phyloP scores from a whole-genome alignment of 2,797 vertebrate genomes.

The Oreochromis mossambicus region DNA sequence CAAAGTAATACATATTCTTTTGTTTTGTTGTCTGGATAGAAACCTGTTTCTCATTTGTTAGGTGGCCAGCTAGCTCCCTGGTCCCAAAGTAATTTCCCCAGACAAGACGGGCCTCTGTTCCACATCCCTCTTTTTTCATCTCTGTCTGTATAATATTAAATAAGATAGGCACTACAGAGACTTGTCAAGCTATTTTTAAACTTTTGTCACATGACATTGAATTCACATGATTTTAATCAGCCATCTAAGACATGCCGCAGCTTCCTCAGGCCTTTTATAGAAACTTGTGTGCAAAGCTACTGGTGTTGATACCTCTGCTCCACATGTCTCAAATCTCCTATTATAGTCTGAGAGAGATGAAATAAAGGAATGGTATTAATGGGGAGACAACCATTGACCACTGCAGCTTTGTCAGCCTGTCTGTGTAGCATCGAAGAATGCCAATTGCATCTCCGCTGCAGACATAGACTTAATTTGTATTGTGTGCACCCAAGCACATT shows the following conservation, averaged over 20 bases:
- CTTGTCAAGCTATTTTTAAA: constrained; percentile 33
- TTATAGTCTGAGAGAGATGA: constrained; percentile 36
- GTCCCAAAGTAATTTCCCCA: constrained; percentile 48
- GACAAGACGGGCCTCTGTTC: constrained; percentile 63
- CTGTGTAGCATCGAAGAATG: constrained; percentile 46
- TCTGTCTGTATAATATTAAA: constrained; percentile 31
- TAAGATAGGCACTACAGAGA: constrained; percentile 13
- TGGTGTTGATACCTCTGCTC: constrained; percentile 29
- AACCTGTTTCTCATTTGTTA: constrained; percentile 72
- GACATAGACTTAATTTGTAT: constrained; percentile 49
- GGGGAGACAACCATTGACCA: constrained; percentile 39
- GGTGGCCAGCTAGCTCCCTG: constrained; percentile 57
- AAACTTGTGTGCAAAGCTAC: constrained; percentile 27
- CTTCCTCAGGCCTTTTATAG: constrained; percentile 5
- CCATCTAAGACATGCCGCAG: constrained; percentile 1
- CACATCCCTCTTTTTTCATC: constrained; percentile 21
- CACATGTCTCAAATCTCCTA: constrained; percentile 47
- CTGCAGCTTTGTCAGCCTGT: constrained; percentile 35
- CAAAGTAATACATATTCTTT: constrained; percentile 48
- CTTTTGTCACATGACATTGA: constrained; percentile 5
- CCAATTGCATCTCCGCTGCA: constrained; percentile 32
- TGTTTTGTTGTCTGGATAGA: constrained; percentile 60
- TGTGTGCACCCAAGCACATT: constrained; percentile 53
- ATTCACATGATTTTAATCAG: constrained; percentile 31
- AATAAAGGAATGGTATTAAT: constrained; percentile 39